Percentiles rank a stretch among this genome's conserved stretches.
These are phyloP conservation scores for Acanthopleura granulata DNA, from an alignment of 2,888 invertebrate genomes.

Conservation along the genomic window DNA sequence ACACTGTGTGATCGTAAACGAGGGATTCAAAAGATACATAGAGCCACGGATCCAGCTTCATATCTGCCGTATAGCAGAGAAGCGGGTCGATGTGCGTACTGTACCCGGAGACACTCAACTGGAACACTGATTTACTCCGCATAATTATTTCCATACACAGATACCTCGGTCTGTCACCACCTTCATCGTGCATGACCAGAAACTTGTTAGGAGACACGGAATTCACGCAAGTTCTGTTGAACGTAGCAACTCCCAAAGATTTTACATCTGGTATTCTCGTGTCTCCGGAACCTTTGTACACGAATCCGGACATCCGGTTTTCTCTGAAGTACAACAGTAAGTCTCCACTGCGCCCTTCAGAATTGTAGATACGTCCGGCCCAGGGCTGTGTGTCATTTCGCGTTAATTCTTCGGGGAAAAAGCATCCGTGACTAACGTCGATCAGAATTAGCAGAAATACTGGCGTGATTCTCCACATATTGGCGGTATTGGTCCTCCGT, in stretches of 20 bases:
- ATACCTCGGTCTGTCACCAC: neutral
- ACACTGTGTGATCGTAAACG: conserved; percentile 40
- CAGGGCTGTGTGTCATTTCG: conserved; percentile 4
- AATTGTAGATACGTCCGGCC: neutral
- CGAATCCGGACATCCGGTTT: neutral
- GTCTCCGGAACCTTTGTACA: neutral
- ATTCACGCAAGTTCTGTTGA: conserved; percentile 1
- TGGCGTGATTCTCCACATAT: too few species aligned
- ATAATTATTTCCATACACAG: conserved; percentile 16
- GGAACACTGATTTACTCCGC: conserved; percentile 30
- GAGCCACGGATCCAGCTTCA: conserved; percentile 48
- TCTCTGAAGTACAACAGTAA: neutral
- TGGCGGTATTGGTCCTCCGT: too few species aligned
- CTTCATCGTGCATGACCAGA: conserved; percentile 10
- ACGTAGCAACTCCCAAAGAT: neutral
- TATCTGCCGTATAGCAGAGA: conserved; percentile 39
- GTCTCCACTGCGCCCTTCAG: neutral
- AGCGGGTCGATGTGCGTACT: conserved; percentile 26
- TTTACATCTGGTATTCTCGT: neutral
- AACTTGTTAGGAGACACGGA: neutral
- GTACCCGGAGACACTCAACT: conserved; percentile 41
- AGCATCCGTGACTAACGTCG: neutral
- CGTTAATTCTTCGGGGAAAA: neutral
- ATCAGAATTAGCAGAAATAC: too few species aligned
- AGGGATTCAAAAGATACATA: conserved; percentile 42